A percentile compares a stretch with the other conserved stretches of the same genome.
These are phyloP conservation scores for Pristionchus entomophagus DNA, from an alignment of 2,888 invertebrate genomes.

Conservation along the genomic window DNA sequence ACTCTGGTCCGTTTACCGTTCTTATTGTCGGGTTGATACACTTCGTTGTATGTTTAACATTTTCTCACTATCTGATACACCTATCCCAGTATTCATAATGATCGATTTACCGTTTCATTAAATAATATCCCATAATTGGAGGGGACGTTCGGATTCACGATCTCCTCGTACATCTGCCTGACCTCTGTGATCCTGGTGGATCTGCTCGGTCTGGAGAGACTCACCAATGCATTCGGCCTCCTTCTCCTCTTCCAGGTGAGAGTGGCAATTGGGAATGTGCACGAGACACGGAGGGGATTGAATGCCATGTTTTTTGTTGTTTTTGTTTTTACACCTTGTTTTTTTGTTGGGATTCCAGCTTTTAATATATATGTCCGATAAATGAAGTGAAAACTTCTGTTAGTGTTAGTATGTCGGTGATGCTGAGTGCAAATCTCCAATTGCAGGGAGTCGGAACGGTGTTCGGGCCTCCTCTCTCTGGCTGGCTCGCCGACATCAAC, in stretches of 20 bases:
- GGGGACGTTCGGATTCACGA: slow-evolving; percentile 66
- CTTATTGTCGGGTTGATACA: no score
- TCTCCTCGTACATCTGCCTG: slow-evolving; percentile 87
- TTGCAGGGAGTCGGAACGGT: slow-evolving; percentile 91
- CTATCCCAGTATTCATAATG: no score
- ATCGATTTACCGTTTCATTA: no score
- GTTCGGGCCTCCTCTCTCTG: slow-evolving; percentile 85
- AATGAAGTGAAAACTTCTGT: no score
- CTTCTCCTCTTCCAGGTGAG: slow-evolving; percentile 86
- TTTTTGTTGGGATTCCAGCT: no score
- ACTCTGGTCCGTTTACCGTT: slow-evolving; percentile 82
- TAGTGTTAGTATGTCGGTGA: neutral
- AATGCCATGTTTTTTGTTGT: neutral
- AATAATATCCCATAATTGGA: neutral
- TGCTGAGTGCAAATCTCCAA: neutral
- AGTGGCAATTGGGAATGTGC: neutral
- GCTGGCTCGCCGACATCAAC: slow-evolving; percentile 87
- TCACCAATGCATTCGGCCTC: slow-evolving; percentile 97
- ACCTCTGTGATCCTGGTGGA: slow-evolving; percentile 98
- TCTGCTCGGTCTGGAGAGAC: slow-evolving; percentile 91
- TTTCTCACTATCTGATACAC: no score
- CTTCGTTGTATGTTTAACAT: no score
- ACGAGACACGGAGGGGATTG: neutral
- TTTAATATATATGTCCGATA: no score
- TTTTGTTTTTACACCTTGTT: neutral